phyloP scores from a whole-genome alignment of 2,888 invertebrate genomes.

The Pseudococcus longispinus region DNA sequence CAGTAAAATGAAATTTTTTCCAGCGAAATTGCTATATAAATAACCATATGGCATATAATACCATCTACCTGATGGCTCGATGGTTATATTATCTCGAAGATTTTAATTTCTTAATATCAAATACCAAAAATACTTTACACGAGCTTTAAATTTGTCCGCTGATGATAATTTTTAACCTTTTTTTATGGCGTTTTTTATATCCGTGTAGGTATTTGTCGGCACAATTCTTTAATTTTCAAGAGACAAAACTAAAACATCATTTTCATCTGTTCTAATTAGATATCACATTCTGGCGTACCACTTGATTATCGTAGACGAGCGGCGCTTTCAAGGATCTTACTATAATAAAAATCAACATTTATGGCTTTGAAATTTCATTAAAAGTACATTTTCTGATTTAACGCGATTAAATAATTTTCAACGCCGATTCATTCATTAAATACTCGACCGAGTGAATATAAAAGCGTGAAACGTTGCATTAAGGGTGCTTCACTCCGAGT shows the following conservation, averaged over 20 bases:
- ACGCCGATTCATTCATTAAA: conserved; percentile 29
- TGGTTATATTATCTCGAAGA: background rate
- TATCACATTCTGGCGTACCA: background rate
- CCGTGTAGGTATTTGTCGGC: conserved; percentile 4
- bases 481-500: background rate
- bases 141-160: background rate
- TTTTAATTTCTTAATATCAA: background rate
- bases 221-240: conserved; percentile 8
- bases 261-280: conserved; percentile 12
- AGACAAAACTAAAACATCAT: conserved; percentile 28
- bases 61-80: background rate
- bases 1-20: background rate
- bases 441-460: background rate
- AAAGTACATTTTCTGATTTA: background rate
- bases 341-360: conserved; percentile 26
- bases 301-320: background rate
- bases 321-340: background rate
- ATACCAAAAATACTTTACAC: conserved; percentile 18
- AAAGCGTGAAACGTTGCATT: conserved; percentile 27
- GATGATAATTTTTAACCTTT: background rate
- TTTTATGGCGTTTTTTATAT: background rate
- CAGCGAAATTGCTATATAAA: background rate
- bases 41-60: background rate
- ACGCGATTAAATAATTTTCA: conserved; percentile 31
- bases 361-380: conserved; percentile 30